Base-by-base conservation (phyloP, 2,888 invertebrate genomes). In the Cephalotes varians region DNA sequence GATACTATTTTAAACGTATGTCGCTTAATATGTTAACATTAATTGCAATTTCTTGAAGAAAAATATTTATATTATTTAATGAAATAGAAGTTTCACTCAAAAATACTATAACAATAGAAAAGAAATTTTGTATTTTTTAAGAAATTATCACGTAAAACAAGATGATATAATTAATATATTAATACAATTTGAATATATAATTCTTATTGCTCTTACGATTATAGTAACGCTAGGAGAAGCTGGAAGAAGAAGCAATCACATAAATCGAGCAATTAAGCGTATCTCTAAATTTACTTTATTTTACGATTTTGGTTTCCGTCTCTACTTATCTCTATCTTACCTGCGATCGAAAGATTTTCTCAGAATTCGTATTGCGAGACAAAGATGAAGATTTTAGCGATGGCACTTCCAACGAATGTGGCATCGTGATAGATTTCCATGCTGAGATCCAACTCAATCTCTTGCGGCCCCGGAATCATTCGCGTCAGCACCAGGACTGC, bases 391-490 rank as follows among this genome's bases (percentile, higher is more conserved):
- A 99, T 96, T 93, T 97, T 98, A 0, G 98, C 98, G 0, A 98
- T 96, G 15, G 98, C 98, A 60, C 96, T 97, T 0, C 98, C 98
- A 9, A 97, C 97, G 86, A 97, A 98, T 72, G 96, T 95, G 5
- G 96, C 96, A 67, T 96, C 95, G 83, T 96, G 96, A 93, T 97
- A 97, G 2, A 98, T 95, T 81, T 98, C 97, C 98, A 99, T 98
- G 86, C 96, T 96, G 40, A 99, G 95, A 91, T 98, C 97, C 47
- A 99, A 94, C 91, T 98, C 98, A 87, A 99, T 97, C 92, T 98
- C 98, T 94, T 99, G 99, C 0, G 99, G 98, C 0, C 99, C 99
- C 86, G 96, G 96, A 1, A 99, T 96, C 0, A 97, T 95, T 81
- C 96, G 95, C 10, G 97, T 96, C 56, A 99, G 94, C 0, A 97